A percentile compares a stretch with the other conserved stretches of the same genome.
These are phyloP conservation scores for Phrynocephalus forsythii DNA, from an alignment of 2,797 vertebrate species.

Conservation along the genomic window DNA sequence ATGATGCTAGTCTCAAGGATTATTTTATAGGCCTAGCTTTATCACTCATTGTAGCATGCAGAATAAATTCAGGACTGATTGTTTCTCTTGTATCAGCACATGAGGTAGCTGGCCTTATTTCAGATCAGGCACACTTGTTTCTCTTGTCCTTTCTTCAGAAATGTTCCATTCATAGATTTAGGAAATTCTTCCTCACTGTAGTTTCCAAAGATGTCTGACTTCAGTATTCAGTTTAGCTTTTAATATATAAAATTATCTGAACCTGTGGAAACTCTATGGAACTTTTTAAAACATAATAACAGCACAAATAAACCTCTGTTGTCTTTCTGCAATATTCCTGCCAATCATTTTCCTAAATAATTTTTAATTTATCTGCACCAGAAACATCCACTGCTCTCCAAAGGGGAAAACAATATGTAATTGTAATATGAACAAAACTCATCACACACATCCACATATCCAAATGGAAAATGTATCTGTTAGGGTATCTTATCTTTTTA, in stretches of 20 bases:
- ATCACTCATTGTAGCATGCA: neutral
- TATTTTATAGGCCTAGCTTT: neutral
- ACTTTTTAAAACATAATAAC: neutral
- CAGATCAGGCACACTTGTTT: neutral
- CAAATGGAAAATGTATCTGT: slow-evolving; percentile 16
- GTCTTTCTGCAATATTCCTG: neutral
- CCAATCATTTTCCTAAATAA: slow-evolving; percentile 3
- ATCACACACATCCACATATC: slow-evolving; percentile 26
- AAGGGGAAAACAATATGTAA: neutral
- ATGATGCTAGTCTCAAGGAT: neutral
- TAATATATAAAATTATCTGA: neutral
- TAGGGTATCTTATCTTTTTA: slow-evolving; percentile 43
- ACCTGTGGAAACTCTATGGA: neutral
- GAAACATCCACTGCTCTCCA: slow-evolving; percentile 6
- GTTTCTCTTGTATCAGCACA: neutral
- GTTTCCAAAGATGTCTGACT: neutral
- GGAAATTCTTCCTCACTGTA: neutral
- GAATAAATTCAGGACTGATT: neutral
- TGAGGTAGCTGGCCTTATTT: neutral
- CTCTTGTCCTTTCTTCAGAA: neutral
- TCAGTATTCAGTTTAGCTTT: neutral
- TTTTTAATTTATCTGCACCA: neutral
- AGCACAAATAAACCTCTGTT: neutral
- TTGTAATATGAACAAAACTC: slow-evolving; percentile 14
- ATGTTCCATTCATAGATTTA: slow-evolving; percentile 3